Percentiles rank a stretch among this genome's conserved stretches.
phyloP scores from a whole-genome alignment of 2,113 vertebrate species.

The Gymnobelideus leadbeateri region DNA sequence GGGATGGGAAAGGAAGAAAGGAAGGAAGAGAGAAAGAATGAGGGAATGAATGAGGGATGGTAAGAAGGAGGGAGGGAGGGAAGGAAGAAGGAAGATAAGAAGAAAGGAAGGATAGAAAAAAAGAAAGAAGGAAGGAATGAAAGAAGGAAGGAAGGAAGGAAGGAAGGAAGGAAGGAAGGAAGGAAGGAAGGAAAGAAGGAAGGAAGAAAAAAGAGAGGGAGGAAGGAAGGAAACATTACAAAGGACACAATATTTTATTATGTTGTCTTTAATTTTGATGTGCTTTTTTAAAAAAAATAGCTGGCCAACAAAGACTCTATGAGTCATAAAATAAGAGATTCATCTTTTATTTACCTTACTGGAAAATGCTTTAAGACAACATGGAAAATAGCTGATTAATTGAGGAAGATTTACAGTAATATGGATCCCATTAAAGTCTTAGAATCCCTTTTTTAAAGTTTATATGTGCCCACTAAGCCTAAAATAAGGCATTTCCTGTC shows the following conservation, averaged over 20 bases:
- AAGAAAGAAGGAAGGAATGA: neutral
- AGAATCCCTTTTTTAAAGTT: conserved; percentile 68
- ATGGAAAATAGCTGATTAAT: conserved; percentile 82
- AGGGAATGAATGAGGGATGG: neutral
- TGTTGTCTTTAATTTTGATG: neutral
- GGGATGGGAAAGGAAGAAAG: too few species aligned
- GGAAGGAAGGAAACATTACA: neutral
- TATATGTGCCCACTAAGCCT: conserved; percentile 66
- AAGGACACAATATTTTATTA: neutral
- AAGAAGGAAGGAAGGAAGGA: neutral
- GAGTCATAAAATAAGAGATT: conserved; percentile 38
- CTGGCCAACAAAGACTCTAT: neutral
- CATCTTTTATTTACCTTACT: conserved; percentile 73
- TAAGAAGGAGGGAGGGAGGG: too few species aligned
- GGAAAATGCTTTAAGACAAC: conserved; percentile 76
- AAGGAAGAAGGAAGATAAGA: too few species aligned
- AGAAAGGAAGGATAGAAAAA: neutral
- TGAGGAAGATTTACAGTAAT: conserved; percentile 81
- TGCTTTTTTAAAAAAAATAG: neutral
- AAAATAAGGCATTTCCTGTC: conserved; percentile 80
- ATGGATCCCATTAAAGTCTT: conserved; percentile 79
- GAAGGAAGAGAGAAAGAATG: neutral
- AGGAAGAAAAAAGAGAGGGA: neutral
- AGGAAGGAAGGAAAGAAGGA: neutral
- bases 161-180: neutral